Evolutionary conservation across 2,888 invertebrate species (phyloP), one percentile per base, ranked within the genome.

Genomic region (Belgica antarctica): DNA sequence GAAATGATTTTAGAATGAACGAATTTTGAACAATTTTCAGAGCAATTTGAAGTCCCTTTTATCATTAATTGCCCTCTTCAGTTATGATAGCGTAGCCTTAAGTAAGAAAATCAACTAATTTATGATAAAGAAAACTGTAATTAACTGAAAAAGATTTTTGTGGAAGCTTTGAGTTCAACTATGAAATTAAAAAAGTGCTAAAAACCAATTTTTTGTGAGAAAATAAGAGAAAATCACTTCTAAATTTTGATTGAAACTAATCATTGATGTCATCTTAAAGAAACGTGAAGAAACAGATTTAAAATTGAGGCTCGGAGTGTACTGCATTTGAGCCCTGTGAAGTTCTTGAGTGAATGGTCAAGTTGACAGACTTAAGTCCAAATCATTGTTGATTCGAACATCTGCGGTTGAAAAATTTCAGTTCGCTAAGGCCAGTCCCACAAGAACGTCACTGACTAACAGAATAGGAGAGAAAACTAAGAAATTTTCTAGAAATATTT

Each of bases 241-340:
- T 65, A 65, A 65, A 65, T 65, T 41, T 63, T 63, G 34, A 34
- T n/a, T n/a, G n/a, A n/a, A n/a, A n/a, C n/a, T 34, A 34, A 41
- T 41, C 2, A n/a, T 41, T 10, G 63, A 63, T 2, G 41, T 5
- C 41, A n/a, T 41, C 41, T 5, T 4, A 41, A 4, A 10, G 10
- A 3, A n/a, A 41, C 10, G 15, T n/a, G 10, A 41, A 5, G 2
- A 10, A 31, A 31, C 5, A 31, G n/a, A n/a, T n/a, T n/a, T n/a
- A n/a, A n/a, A n/a, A n/a, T n/a, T n/a, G n/a, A n/a, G n/a, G n/a
- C n/a, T n/a, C n/a, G n/a, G n/a, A n/a, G n/a, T n/a, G n/a, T n/a
- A n/a, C n/a, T n/a, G n/a, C n/a, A n/a, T n/a, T n/a, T n/a, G n/a
- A n/a, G n/a, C n/a, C n/a, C n/a, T n/a, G n/a, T n/a, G n/a, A n/a